These are phyloP conservation scores for Junonia oenone DNA, from an alignment of 2,888 invertebrate genomes.

Conservation along the genomic window DNA sequence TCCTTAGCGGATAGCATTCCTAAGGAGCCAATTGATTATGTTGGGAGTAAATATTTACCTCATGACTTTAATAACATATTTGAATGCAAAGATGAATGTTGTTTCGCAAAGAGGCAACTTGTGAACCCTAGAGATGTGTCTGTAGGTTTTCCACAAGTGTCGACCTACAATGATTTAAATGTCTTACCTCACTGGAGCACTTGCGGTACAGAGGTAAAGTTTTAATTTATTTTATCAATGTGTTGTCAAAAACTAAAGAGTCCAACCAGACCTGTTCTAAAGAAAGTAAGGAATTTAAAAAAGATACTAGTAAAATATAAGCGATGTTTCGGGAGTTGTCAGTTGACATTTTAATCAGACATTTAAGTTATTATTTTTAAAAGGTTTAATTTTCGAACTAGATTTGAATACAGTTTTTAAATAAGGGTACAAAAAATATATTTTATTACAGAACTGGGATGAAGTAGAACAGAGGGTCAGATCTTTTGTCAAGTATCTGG, in stretches of 20 bases:
- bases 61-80: conserved; percentile 38
- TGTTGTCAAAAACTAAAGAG: no score
- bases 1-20: background rate
- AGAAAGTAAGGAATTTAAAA: no score
- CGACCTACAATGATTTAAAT: conserved; percentile 46
- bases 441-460: conserved; percentile 47
- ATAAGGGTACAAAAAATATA: no score
- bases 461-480: conserved; percentile 44
- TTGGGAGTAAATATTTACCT: conserved; percentile 19
- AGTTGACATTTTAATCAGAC: no score
- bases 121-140: conserved; percentile 45
- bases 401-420: no score
- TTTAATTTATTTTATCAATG: no score
- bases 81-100: conserved; percentile 42
- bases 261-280: no score
- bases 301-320: no score
- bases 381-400: no score
- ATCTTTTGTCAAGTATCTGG: conserved; percentile 32
- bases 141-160: conserved; percentile 42
- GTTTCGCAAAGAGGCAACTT: conserved; percentile 46
- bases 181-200: conserved; percentile 54
- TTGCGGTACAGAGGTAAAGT: conserved; percentile 40
- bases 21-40: background rate
- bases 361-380: no score
- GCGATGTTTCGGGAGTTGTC: no score